These are phyloP conservation scores for Neria commutata DNA, from an alignment of 2,888 invertebrate genomes.

Conservation along the genomic window DNA sequence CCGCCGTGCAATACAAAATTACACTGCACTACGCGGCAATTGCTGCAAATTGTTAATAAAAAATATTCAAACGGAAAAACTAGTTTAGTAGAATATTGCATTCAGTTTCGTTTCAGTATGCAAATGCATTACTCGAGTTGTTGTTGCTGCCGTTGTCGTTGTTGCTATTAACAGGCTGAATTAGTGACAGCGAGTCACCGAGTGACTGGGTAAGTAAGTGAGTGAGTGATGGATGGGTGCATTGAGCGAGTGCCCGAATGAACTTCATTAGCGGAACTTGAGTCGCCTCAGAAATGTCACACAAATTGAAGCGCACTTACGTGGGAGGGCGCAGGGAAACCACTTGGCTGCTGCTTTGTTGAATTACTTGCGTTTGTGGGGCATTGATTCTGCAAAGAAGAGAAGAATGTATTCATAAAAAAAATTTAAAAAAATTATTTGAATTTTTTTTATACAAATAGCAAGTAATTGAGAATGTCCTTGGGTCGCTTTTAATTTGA, in stretches of 20 bases:
- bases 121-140: background rate
- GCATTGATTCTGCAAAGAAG: too few species aligned
- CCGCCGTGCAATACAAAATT: background rate
- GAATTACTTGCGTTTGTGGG: too few species aligned
- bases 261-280: conserved; percentile 6
- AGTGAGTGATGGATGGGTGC: background rate
- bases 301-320: too few species aligned
- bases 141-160: conserved; percentile 1
- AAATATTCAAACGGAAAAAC: conserved; percentile 22
- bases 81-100: conserved; percentile 32
- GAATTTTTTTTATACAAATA: too few species aligned
- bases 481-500: too few species aligned
- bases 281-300: too few species aligned
- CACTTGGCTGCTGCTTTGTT: too few species aligned
- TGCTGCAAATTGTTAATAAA: conserved; percentile 13
- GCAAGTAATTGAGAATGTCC: too few species aligned
- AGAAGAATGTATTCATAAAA: too few species aligned
- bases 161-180: background rate
- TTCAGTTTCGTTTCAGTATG: background rate
- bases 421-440: too few species aligned
- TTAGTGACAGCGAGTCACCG: background rate
- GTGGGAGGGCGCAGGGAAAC: too few species aligned
- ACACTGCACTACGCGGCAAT: conserved; percentile 2
- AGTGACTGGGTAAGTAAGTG: conserved; percentile 26
- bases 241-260: background rate